Evolutionary conservation across 2,888 invertebrate genomes (phyloP), one percentile per base, ranked within the genome.

Genomic region (Leucophenga montana): DNA sequence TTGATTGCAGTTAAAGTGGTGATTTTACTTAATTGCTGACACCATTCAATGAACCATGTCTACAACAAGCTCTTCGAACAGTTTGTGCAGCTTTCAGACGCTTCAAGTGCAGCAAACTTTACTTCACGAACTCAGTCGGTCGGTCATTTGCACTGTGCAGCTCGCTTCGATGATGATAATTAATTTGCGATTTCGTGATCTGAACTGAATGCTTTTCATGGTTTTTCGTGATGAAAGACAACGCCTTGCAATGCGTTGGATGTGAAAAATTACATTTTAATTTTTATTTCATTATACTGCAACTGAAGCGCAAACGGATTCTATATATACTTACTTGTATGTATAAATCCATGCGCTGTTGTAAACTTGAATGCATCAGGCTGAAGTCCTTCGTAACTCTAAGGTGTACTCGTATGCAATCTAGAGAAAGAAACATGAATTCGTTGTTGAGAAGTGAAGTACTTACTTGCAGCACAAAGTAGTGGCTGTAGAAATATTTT

Each of bases 21-120:
- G 80, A 83, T 77, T 78, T 78, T 75, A 78, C 66, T 75, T 80
- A 80, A 81, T 80, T 82, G 71, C 76, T 72, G 72, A 75, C 77
- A 75, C 82, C 73, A 68, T 75, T 77, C 75, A 77, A 73, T 75
- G 74, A 44, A 70, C 69, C 73, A 74, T 75, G 57, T 27, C 18
- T 73, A 67, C 64, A 64, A 65, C 22, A 67, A 56, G 16, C 33
- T 70, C 70, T 69, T 71, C 77, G 59, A 20, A 16, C 31, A 46
- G 18, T 44, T 22, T 39, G 16, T 20, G 22, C 65, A 22, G 3
- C 46, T 46, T 50, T 22, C n/a, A 22, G 48, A 22, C 33, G 44
- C 18, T 18, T 31, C 18, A 18, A 39, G 18, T 54, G 62, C 44
- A 62, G 18, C 14, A 9, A 44, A 8, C n/a, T 44, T 13, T 27